Evolutionary conservation across 2,113 vertebrate genomes (phyloP), one percentile per base, ranked within the genome.

Genomic region (Sclerurus mexicanus): DNA sequence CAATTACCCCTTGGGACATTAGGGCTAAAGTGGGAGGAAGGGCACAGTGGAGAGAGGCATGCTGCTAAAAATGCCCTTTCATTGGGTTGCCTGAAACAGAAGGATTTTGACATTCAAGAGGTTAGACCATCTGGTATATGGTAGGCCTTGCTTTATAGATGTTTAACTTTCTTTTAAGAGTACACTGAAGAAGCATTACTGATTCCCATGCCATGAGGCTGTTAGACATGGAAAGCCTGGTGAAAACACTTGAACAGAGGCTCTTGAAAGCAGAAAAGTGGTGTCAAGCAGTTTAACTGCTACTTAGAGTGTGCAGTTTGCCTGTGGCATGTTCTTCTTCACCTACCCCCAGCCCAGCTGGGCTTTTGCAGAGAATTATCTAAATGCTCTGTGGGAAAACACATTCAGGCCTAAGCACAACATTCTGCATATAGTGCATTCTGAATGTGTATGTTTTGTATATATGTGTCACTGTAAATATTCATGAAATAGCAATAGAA

Each of bases 261-360:
- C 96, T 90, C 96, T 96, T 95, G 90, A 96, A 94, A 90, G 88
- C 85, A 87, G 95, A 47, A 81, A 72, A 96, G 92, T 96, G 93
- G 90, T 97, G 92, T 97, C 95, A 90, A 96, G 93, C 88, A 88
- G 93, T 94, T 95, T 92, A 96, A 93, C 88, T 5, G 22, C 93
- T 81, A 14, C 75, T 92, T 95, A 20, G 58, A 90, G 88, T 18
- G 56, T 64, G 85, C 86, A 71, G 83, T 86, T 95, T 86, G 79
- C 92, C 92, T 71, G 5, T 44, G 85, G 90, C 92, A 77, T 4
- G 12, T 94, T 89, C 87, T 90, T 28, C 8, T 90, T 60, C 22
- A 37, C 59, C 89, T 92, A 44, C 86, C 68, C 75, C 82, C 90
- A 93, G 12, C 84, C 75, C 90, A 71, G 88, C 92, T 96, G 95